Conservation (phyloP, 2,888 invertebrate genomes). For the Erynnis tages region DNA sequence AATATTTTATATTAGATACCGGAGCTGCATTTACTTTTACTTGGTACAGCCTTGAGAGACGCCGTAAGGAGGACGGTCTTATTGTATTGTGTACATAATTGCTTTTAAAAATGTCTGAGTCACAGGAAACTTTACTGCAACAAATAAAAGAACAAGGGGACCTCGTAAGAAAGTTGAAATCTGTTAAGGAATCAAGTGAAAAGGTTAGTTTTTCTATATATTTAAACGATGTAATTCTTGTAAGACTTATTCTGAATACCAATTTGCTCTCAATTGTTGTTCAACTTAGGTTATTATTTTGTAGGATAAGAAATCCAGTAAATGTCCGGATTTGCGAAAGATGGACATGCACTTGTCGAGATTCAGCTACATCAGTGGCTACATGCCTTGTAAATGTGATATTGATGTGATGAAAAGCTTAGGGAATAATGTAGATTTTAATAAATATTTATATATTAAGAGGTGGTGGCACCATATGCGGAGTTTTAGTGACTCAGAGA, state of each 20-base stretch:
- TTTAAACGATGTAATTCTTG: constrained; percentile 1
- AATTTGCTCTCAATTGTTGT: neutral
- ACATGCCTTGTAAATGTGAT: constrained; percentile 77
- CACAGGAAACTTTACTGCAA: constrained; percentile 57
- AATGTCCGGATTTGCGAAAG: constrained; percentile 50
- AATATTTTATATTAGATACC: constrained; percentile 40
- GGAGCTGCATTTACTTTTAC: constrained; percentile 48
- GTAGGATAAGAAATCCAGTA: constrained; percentile 52
- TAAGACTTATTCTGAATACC: neutral
- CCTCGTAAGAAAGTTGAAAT: constrained; percentile 90
- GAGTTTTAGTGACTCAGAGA: constrained; percentile 80
- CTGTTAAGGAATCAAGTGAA: constrained; percentile 88
- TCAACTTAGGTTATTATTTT: constrained; percentile 44
- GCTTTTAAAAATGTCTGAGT: constrained; percentile 54
- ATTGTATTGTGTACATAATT: neutral
- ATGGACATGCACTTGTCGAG: constrained; percentile 71
- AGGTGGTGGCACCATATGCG: constrained; percentile 84
- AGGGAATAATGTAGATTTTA: constrained; percentile 52
- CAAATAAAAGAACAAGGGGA: constrained; percentile 87
- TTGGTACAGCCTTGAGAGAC: constrained; percentile 48
- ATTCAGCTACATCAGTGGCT: constrained; percentile 82
- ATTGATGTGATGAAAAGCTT: constrained; percentile 57
- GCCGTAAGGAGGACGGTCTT: constrained; percentile 19
- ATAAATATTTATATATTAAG: constrained; percentile 70
- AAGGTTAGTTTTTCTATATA: constrained; percentile 80